Evolutionary conservation across 2,113 vertebrate genomes (phyloP), one percentile per base, ranked within the genome.

Genomic region (Dunckerocampus dactyliophorus): DNA sequence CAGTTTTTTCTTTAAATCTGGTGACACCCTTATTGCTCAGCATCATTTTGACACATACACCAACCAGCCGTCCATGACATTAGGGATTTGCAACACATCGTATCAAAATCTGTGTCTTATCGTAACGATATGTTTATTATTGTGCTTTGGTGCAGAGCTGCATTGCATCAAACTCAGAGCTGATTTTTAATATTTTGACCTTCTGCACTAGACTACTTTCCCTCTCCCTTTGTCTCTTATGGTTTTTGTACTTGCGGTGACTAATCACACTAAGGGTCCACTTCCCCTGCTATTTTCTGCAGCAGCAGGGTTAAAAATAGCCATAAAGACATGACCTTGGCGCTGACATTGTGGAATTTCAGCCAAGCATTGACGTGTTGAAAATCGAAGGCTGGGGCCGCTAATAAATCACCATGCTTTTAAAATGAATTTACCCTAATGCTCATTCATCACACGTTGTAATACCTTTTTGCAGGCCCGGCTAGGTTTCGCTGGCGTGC

Each of bases 341-440:
- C 89, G 89, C 92, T 93, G 96, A 98, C 97, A 96, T 96, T 98
- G 95, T 93, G 92, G 69, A 91, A 92, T 94, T 98, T 95, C 92
- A 95, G 93, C 93, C 95, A 93, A 93, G 93, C 93, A 93, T 87
- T 96, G 94, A 97, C 94, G 95, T 96, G 94, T 95, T 97, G 94
- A 93, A 97, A 98, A 98, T 95, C 92, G 95, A 98, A 84, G 95
- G 95, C 94, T 92, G 83, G 89, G 71, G 75, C 6, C 56, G 85
- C 93, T 95, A 95, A 98, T 99, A 99, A 98, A 98, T 99, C 97
- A 98, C 93, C 91, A 92, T 93, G 93, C 92, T 96, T 91, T 99
- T 98, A 98, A 99, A 99, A 99, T 97, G 97, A 98, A 95, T 97
- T 91, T 97, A 96, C 93, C 95, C 95, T 97, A 97, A 98, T 95